Base-by-base conservation (phyloP, 2,113 vertebrate genomes). In the Corythornis cristatus region DNA sequence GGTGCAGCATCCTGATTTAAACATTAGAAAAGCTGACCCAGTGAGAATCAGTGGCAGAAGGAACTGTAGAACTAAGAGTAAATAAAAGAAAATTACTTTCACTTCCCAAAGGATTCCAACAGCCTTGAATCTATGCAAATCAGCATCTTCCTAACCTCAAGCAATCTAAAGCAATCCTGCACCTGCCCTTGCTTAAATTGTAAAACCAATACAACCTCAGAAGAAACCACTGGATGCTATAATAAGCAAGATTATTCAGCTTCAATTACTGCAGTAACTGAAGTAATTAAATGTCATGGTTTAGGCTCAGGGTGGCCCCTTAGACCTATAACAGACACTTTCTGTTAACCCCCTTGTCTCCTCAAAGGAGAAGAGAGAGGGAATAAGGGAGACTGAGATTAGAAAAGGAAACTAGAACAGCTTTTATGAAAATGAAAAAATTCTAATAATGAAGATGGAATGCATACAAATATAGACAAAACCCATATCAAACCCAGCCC, bases 71-170 rank as follows among this genome's bases (percentile, higher is more conserved):
- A 93, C 42, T 73, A 31, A 83, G 57, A 91, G 83, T 81, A 92
- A 95, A 90, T 91, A 91, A 86, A 88, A 67, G 80, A 90, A 95
- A 91, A 93, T 95, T 88, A 35, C 73, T 95, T 94, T 84, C 48
- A 19, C 53, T 86, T 94, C 90, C 76, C 90, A 75, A 54, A 88
- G 86, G 86, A 92, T 78, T 83, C 68, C 66, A 75, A 42, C 8
- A 88, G 35, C 57, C 88, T 43, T 46, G 65, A 71, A 93, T 35
- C 45, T 72, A 92, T 94, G 88, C 68, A 96, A 92, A 93, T 88
- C 35, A 77, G 19, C 45, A 29, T 51, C 57, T 78, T 88, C 57
- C 64, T 74, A 77, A 94, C 60, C 76, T 91, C 61, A 53, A 53
- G 64, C 77, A 77, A 86, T 83, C 60, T 88, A 89, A 88, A 90